Evolutionary conservation across 1,140 invertebrate species (phyloP).

Genomic region (Liolophura sinensis): DNA sequence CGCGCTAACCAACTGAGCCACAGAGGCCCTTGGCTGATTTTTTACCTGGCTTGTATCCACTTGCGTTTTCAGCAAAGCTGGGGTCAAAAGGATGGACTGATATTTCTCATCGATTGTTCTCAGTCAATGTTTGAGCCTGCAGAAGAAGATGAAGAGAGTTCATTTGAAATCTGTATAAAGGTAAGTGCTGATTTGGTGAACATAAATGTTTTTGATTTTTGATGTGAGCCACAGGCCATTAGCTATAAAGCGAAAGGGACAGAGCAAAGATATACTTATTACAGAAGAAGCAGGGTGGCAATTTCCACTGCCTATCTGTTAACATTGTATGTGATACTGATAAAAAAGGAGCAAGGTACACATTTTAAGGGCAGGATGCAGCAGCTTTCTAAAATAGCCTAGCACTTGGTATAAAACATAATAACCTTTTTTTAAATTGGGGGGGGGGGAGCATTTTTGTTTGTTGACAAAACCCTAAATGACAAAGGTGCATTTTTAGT

Average conservation of each 20-base stretch:
- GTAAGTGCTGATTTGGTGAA: conserved; percentile 24
- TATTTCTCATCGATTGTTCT: conserved; percentile 60
- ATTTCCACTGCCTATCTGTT: not conserved
- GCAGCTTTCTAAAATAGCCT: too few species aligned
- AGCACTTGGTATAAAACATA: too few species aligned
- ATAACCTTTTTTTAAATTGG: too few species aligned
- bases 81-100: conserved; percentile 51
- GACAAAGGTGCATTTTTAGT: too few species aligned
- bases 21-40: too few species aligned
- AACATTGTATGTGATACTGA: not conserved
- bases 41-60: not conserved
- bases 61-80: not conserved
- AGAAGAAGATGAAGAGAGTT: conserved; percentile 44
- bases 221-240: not conserved
- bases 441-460: too few species aligned
- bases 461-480: too few species aligned
- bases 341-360: not conserved
- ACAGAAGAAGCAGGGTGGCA: not conserved
- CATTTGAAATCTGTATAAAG: conserved; percentile 55
- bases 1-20: too few species aligned
- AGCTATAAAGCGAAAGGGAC: not conserved
- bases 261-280: not conserved
- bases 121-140: conserved; percentile 57
- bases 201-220: not conserved
- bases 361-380: too few species aligned